Evolutionary conservation across 2,888 invertebrate genomes (phyloP).

Genomic region (Drosophila anomelani): DNA sequence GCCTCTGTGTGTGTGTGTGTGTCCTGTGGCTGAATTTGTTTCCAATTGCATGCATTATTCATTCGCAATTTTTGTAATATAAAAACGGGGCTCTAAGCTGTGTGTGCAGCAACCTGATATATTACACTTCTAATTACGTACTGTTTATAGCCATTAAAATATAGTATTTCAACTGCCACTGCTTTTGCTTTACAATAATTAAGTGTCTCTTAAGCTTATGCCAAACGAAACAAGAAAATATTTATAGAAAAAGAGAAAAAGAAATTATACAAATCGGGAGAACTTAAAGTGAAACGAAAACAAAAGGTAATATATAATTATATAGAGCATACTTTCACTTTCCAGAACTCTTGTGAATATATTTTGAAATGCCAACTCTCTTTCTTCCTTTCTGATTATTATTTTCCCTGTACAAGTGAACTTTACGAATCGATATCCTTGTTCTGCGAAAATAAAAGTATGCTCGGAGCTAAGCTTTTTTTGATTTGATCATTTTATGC

Average conservation of each 20-base stretch:
- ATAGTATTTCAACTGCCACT: slow-evolving; percentile 20
- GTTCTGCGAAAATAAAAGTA: background rate
- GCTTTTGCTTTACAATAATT: slow-evolving; percentile 12
- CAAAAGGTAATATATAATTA: background rate
- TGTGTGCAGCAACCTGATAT: background rate
- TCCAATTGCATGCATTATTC: slow-evolving; percentile 5
- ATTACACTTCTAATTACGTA: slow-evolving; percentile 9
- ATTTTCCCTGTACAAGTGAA: slow-evolving; percentile 3
- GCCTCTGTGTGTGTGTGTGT: background rate
- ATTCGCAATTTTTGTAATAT: background rate
- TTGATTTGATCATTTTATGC: slow-evolving; percentile 1
- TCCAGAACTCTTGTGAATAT: background rate
- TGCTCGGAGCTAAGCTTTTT: slow-evolving; percentile 7
- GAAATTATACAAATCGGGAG: background rate
- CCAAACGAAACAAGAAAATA: background rate
- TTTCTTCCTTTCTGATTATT: background rate
- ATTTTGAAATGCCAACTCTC: background rate
- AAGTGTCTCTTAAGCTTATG: slow-evolving; percentile 20
- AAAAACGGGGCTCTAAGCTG: background rate
- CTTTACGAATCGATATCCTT: background rate
- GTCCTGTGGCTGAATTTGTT: slow-evolving; percentile 2
- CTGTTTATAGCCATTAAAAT: background rate
- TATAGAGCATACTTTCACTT: background rate
- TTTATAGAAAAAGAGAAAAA: background rate
- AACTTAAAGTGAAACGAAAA: background rate